Conservation (phyloP, 2,113 vertebrate species). For the Python bivittatus region DNA sequence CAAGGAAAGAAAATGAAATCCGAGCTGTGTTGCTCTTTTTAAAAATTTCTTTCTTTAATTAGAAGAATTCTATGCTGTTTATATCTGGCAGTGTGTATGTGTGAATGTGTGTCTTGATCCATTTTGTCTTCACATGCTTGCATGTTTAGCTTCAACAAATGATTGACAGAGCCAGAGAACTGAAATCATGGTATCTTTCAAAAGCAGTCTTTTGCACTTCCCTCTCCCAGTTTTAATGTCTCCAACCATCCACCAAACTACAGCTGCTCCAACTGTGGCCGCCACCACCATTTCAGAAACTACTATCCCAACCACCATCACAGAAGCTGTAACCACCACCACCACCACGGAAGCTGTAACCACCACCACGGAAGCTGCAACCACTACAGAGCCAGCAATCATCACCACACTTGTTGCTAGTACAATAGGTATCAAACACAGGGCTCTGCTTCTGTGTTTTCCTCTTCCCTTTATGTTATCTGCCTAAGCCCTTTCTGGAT, state of each 20-base stretch:
- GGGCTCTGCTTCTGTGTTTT: slow-evolving; percentile 72
- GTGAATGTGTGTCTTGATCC: background rate
- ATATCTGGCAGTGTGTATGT: background rate
- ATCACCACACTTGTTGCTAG: slow-evolving; percentile 52
- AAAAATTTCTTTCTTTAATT: background rate
- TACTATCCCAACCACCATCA: slow-evolving; percentile 48
- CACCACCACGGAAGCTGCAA: slow-evolving; percentile 10
- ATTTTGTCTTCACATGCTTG: background rate
- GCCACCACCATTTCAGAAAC: slow-evolving; percentile 59
- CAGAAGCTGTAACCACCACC: slow-evolving; percentile 33
- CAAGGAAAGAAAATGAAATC: slow-evolving; percentile 48
- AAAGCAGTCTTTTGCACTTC: slow-evolving; percentile 64
- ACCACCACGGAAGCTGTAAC: slow-evolving; percentile 32
- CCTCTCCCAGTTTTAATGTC: slow-evolving; percentile 76
- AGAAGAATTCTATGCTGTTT: background rate
- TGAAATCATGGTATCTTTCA: background rate
- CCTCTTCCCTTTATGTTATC: slow-evolving; percentile 43
- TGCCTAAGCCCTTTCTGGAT: background rate
- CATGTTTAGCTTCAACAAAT: background rate
- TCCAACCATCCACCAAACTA: slow-evolving; percentile 57
- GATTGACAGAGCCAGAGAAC: slow-evolving; percentile 3
- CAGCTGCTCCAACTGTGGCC: slow-evolving; percentile 64
- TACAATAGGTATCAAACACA: slow-evolving; percentile 71
- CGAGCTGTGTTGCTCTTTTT: background rate
- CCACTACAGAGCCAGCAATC: slow-evolving; percentile 30